Percentiles rank a stretch among this genome's conserved stretches.
Conservation (phyloP, 2,888 invertebrate species). For the Drosophila affinis region DNA sequence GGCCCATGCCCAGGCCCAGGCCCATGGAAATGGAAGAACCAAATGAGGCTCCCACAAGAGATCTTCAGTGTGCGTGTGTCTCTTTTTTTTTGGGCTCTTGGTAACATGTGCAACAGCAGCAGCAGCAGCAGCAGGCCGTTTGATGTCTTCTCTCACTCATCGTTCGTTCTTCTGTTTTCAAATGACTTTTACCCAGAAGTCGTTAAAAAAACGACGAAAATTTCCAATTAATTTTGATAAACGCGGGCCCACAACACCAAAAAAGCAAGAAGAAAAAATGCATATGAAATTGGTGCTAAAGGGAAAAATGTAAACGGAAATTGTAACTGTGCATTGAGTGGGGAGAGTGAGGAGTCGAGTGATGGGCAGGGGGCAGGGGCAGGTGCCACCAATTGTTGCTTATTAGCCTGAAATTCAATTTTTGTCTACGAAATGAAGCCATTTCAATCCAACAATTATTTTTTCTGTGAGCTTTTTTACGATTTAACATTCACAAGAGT, state of each 20-base stretch:
- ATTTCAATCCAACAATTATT: slow-evolving; percentile 45
- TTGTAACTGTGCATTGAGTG: slow-evolving; percentile 64
- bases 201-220: slow-evolving; percentile 74
- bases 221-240: slow-evolving; percentile 78
- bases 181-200: slow-evolving; percentile 76
- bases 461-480: slow-evolving; percentile 59
- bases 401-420: slow-evolving; percentile 64
- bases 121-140: slow-evolving; percentile 54
- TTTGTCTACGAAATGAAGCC: slow-evolving; percentile 62
- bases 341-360: background rate
- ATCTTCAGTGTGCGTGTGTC: slow-evolving; percentile 31
- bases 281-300: slow-evolving; percentile 16
- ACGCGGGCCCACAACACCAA: slow-evolving; percentile 51
- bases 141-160: slow-evolving; percentile 48
- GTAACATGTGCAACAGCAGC: slow-evolving; percentile 64
- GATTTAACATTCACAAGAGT: slow-evolving; percentile 59
- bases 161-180: slow-evolving; percentile 39
- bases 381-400: slow-evolving; percentile 63
- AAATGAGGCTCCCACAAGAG: slow-evolving; percentile 34
- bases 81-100: slow-evolving; percentile 9
- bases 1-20: slow-evolving; percentile 9
- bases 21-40: slow-evolving; percentile 3
- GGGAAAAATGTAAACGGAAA: slow-evolving; percentile 55
- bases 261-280: slow-evolving; percentile 9
- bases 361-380: background rate